These are phyloP conservation scores for Linepithema humile DNA, from an alignment of 1,140 invertebrate genomes.

Conservation along the genomic window DNA sequence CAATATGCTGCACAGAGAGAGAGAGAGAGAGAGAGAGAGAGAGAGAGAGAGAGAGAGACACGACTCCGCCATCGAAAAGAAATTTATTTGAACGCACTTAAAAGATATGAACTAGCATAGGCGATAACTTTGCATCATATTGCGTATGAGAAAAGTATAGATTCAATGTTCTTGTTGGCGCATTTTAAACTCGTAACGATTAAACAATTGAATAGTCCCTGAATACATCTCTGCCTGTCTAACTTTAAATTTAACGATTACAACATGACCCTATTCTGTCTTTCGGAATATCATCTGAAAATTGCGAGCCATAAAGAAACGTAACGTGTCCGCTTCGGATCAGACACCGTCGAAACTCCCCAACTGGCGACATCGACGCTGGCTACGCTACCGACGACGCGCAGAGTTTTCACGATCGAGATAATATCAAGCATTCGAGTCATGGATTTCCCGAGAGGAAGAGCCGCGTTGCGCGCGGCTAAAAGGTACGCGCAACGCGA, in stretches of 20 bases:
- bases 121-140: not conserved
- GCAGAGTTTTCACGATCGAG: conserved; percentile 63
- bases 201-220: not conserved
- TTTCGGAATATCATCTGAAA: not conserved
- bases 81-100: conserved; percentile 8
- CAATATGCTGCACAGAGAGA: not conserved
- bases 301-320: not conserved
- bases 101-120: conserved; percentile 14
- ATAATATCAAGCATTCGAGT: conserved; percentile 70
- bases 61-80: not conserved
- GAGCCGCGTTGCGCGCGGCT: conserved; percentile 51
- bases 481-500: conserved; percentile 66
- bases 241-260: too few relatives aligned
- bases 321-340: conserved; percentile 9
- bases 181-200: not conserved
- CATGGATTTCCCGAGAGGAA: conserved; percentile 71
- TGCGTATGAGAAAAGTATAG: not conserved
- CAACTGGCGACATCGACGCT: conserved; percentile 28
- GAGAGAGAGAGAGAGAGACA: too few relatives aligned
- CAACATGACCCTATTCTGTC: not conserved
- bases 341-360: conserved; percentile 35
- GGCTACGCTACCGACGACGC: conserved; percentile 16
- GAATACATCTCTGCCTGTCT: too few relatives aligned
- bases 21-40: not conserved
- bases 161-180: not conserved